These are phyloP conservation scores for Eptesicus fuscus DNA, from an alignment of 2,113 vertebrate species.

Conservation along the genomic window DNA sequence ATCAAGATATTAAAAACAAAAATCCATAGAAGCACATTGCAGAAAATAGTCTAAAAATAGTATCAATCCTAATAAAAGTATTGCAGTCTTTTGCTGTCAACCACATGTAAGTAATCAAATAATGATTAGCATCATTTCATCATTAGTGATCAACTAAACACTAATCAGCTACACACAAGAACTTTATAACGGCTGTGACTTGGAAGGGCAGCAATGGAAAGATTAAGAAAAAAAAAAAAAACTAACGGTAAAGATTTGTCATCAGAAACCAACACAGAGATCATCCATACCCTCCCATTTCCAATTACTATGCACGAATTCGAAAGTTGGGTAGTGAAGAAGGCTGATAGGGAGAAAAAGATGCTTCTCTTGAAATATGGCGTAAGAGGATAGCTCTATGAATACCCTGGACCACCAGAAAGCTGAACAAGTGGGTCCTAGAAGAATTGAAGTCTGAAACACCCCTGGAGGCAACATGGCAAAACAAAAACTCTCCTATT, in stretches of 20 bases:
- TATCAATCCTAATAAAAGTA: neutral
- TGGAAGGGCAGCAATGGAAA: neutral
- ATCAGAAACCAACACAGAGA: neutral
- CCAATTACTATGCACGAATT: neutral
- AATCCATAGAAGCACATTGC: neutral
- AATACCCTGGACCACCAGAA: neutral
- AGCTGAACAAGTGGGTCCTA: neutral
- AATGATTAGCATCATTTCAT: neutral
- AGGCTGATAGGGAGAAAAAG: neutral
- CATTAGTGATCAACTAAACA: neutral
- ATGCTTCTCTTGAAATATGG: neutral
- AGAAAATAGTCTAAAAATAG: neutral
- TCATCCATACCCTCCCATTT: too few species aligned
- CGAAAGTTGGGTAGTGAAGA: neutral
- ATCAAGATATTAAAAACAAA: conserved; percentile 17
- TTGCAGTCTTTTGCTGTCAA: neutral
- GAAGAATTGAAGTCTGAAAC: neutral
- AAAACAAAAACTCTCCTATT: neutral
- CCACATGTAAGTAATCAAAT: neutral
- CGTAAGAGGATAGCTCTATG: neutral
- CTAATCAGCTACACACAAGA: neutral
- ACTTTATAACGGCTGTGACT: neutral
- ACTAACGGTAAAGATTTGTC: neutral
- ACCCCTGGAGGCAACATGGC: neutral
- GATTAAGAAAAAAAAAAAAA: neutral